Evolutionary conservation across 1,140 invertebrate genomes (phyloP).

Genomic region (Geopemphigus sp.): DNA sequence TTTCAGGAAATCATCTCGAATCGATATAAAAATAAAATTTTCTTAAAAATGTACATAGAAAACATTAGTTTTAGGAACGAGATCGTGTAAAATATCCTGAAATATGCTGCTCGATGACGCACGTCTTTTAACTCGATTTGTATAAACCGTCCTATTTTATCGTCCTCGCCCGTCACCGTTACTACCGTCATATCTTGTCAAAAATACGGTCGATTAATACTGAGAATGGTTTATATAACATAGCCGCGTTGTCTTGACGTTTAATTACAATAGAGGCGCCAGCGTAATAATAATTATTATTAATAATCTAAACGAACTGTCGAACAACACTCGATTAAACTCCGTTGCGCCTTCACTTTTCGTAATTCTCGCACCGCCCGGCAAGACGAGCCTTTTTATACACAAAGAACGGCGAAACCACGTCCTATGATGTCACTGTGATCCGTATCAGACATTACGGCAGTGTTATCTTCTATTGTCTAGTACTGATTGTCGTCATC

Average conservation of each 20-base stretch:
- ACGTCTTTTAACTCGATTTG: no score
- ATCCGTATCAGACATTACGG: not conserved
- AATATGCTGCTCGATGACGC: no score
- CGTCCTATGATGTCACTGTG: not conserved
- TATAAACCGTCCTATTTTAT: not conserved
- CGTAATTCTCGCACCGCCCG: no score
- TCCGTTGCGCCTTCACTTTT: no score
- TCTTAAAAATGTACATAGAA: no score
- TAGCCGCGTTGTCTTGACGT: conserved; percentile 3
- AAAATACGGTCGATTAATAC: not conserved
- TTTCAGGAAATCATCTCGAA: no score
- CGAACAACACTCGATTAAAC: conserved; percentile 20
- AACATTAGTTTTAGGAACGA: no score
- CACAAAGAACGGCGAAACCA: not conserved
- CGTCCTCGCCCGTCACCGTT: no score
- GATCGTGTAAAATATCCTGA: no score
- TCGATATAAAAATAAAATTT: no score
- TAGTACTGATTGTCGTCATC: not conserved
- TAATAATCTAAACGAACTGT: conserved; percentile 18
- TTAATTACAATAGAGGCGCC: conserved; percentile 10
- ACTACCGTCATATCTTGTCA: not conserved
- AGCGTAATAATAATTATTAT: conserved; percentile 4
- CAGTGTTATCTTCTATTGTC: not conserved
- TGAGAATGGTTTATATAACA: not conserved
- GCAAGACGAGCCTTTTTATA: no score